phyloP scores from a whole-genome alignment of 2,888 invertebrate species.

The Drosophila leonis region DNA sequence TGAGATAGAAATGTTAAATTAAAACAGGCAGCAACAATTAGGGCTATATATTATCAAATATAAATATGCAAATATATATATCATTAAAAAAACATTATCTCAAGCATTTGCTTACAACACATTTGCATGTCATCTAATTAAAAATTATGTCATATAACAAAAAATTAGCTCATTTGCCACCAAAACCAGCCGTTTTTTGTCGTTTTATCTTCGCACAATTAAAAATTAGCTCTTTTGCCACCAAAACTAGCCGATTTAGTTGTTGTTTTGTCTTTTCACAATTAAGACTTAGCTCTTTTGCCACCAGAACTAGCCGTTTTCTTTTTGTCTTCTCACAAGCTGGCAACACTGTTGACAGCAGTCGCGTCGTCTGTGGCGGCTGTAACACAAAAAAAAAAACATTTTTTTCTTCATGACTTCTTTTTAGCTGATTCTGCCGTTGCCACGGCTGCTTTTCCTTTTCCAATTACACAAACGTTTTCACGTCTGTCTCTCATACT shows the following conservation, averaged over 20 bases:
- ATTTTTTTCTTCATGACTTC: conserved; percentile 60
- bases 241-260: background rate
- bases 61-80: background rate
- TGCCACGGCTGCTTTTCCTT: conserved; percentile 54
- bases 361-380: conserved; percentile 76
- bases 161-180: background rate
- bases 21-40: background rate
- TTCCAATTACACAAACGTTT: conserved; percentile 64
- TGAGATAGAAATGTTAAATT: background rate
- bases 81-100: too few species aligned
- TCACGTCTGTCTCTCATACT: conserved; percentile 38
- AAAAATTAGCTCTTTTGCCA: background rate
- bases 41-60: background rate
- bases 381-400: conserved; percentile 53
- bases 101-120: too few species aligned
- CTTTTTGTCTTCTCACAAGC: background rate
- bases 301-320: background rate
- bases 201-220: too few species aligned
- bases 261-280: too few species aligned
- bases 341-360: conserved; percentile 21
- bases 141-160: background rate
- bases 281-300: background rate
- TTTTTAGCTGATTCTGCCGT: conserved; percentile 48
- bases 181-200: background rate
- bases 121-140: too few species aligned